Conservation (phyloP, 1,140 invertebrate genomes). For the Pseudomyrmex pallidus region DNA sequence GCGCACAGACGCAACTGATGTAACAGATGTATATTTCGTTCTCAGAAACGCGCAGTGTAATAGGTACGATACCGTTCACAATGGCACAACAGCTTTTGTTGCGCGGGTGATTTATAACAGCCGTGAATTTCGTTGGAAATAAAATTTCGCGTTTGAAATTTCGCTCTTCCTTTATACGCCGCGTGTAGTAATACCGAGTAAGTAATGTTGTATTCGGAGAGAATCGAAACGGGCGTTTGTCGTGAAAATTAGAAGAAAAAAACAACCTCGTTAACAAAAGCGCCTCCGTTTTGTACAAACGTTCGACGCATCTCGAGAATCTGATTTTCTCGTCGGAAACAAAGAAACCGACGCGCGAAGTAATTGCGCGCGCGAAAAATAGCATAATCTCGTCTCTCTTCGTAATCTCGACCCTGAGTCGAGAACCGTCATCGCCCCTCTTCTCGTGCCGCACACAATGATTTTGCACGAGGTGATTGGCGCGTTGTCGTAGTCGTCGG, state of each 20-base stretch:
- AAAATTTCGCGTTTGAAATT: neutral
- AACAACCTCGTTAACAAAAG: too few species aligned
- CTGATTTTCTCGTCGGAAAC: neutral
- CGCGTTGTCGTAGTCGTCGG: neutral
- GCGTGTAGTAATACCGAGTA: neutral
- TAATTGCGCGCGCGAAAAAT: neutral
- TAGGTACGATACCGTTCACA: neutral
- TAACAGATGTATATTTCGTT: constrained; percentile 3
- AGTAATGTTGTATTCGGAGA: too few species aligned
- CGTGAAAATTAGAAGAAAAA: too few species aligned
- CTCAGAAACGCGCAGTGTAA: neutral
- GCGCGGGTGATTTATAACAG: neutral
- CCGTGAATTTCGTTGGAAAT: neutral
- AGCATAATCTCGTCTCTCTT: neutral
- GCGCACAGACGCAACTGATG: too few species aligned
- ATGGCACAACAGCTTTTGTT: neutral
- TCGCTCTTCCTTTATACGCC: too few species aligned
- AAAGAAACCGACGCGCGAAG: neutral
- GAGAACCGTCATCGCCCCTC: neutral
- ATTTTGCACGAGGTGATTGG: constrained; percentile 62
- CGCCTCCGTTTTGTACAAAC: neutral
- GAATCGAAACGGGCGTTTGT: too few species aligned
- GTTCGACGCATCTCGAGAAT: neutral
- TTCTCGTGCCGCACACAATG: constrained; percentile 25
- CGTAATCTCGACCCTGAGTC: constrained; percentile 15